phyloP scores from a whole-genome alignment of 2,113 vertebrate genomes.

The Turdus rufiventris region DNA sequence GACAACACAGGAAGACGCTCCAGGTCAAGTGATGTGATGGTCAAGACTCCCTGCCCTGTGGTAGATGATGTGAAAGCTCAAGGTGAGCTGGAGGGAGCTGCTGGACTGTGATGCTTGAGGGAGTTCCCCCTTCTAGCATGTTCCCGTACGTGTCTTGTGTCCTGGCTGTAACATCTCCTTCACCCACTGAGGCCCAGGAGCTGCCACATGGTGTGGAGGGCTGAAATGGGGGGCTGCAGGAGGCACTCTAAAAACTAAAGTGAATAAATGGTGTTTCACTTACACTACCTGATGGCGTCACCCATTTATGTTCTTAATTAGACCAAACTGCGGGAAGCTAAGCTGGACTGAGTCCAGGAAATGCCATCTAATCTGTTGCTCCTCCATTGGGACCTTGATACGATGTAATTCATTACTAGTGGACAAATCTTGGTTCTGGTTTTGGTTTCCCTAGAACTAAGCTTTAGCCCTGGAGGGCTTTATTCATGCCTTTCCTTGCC shows the following conservation, averaged over 20 bases:
- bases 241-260: background rate
- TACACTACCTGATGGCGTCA: background rate
- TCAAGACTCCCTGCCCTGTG: constrained; percentile 94
- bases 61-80: constrained; percentile 98
- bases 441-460: background rate
- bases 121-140: background rate
- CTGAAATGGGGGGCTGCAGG: background rate
- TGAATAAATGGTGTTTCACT: background rate
- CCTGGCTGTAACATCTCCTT: background rate
- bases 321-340: background rate
- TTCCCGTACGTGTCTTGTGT: fast-evolving
- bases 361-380: background rate
- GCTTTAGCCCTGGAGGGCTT: background rate
- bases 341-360: background rate
- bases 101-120: background rate
- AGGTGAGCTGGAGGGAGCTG: constrained; percentile 74
- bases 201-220: background rate
- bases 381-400: background rate
- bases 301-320: background rate
- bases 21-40: constrained; percentile 88
- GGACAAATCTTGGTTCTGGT: background rate
- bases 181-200: background rate
- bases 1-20: constrained; percentile 96
- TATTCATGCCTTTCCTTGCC: background rate
- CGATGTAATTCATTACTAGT: background rate